Evolutionary conservation across 2,888 invertebrate species (phyloP).

Genomic region (Erebia epiphron): DNA sequence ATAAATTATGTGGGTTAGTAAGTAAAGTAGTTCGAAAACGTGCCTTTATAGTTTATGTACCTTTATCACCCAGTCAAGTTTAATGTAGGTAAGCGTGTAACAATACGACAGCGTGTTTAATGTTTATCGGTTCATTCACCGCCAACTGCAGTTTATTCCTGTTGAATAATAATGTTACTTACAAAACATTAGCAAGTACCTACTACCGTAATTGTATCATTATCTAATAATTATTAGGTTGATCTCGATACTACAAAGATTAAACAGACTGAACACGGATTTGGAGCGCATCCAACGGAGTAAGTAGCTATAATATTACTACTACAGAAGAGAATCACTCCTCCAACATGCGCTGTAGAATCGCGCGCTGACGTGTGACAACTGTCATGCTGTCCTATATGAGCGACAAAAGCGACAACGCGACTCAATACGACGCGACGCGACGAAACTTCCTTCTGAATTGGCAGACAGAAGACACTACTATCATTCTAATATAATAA

Average conservation of each 20-base stretch:
- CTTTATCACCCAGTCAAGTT: not conserved
- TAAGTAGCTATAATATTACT: too few relatives aligned
- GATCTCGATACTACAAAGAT: not conserved
- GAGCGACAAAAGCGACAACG: too few relatives aligned
- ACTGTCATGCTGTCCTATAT: too few relatives aligned
- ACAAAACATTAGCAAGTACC: not conserved
- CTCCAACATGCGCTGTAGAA: too few relatives aligned
- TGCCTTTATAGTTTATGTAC: constrained; percentile 1
- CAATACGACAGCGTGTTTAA: not conserved
- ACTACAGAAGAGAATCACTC: too few relatives aligned
- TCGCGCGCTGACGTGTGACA: too few relatives aligned
- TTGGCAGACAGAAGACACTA: too few relatives aligned
- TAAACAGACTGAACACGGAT: not conserved
- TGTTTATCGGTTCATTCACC: constrained; percentile 14
- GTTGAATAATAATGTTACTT: not conserved
- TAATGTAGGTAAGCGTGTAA: not conserved
- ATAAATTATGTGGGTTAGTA: constrained; percentile 12
- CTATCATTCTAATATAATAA: too few relatives aligned
- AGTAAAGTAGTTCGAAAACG: constrained; percentile 15
- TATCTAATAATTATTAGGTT: not conserved
- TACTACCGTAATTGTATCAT: not conserved
- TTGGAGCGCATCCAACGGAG: not conserved
- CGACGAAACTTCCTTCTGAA: too few relatives aligned
- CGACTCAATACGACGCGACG: too few relatives aligned
- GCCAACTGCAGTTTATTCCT: constrained; percentile 4